These are phyloP conservation scores for Gavia stellata DNA, from an alignment of 2,113 vertebrate genomes.

Conservation along the genomic window DNA sequence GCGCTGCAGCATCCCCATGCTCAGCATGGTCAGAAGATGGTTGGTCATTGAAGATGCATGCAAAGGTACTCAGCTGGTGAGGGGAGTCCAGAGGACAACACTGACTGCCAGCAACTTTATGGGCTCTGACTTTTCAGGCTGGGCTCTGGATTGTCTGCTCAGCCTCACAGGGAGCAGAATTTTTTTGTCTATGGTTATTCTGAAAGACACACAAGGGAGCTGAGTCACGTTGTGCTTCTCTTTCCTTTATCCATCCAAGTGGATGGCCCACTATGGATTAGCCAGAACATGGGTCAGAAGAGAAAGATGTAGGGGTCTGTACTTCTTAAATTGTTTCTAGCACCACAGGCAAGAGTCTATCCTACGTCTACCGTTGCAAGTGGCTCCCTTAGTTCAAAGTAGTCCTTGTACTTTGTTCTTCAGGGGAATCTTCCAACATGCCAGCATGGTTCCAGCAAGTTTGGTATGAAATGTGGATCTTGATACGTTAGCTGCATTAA, in stretches of 20 bases:
- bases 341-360: background rate
- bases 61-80: background rate
- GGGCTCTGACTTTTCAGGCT: background rate
- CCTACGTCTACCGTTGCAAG: background rate
- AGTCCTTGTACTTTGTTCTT: background rate
- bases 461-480: background rate
- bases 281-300: background rate
- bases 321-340: background rate
- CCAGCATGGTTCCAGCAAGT: background rate
- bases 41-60: background rate
- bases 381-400: background rate
- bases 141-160: background rate
- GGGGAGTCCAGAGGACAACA: background rate
- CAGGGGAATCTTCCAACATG: background rate
- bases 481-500: background rate
- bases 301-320: background rate
- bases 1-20: background rate
- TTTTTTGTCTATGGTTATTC: background rate
- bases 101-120: background rate
- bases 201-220: background rate
- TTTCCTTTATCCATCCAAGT: background rate
- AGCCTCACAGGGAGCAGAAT: background rate
- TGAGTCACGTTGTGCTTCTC: background rate
- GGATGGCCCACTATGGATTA: background rate
- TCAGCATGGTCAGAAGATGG: accelerated